phyloP scores from a whole-genome alignment of 2,113 vertebrate species.

The Mobula birostris region DNA sequence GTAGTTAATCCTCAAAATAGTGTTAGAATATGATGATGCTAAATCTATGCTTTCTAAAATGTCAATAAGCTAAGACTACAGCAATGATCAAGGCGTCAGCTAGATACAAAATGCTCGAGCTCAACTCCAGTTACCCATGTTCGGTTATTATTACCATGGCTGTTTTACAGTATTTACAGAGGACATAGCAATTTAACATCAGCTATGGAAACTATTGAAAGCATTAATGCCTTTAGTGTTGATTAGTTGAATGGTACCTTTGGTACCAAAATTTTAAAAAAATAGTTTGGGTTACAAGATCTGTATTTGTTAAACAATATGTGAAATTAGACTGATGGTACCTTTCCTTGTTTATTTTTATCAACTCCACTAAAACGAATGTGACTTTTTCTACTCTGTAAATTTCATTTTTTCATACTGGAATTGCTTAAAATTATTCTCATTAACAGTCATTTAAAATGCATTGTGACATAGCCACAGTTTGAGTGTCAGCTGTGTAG shows the following conservation, averaged over 20 bases:
- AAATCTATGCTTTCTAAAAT: not conserved
- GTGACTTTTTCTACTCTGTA: constrained; percentile 28
- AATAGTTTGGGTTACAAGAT: not conserved
- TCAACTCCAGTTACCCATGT: not conserved
- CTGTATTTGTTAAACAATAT: not conserved
- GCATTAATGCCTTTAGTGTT: constrained; percentile 10
- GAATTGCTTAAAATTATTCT: constrained; percentile 23
- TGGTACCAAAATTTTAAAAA: constrained; percentile 8
- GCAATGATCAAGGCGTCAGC: not conserved
- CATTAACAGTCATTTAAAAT: constrained; percentile 2
- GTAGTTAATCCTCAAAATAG: not conserved
- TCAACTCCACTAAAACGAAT: constrained; percentile 29
- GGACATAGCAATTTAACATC: not conserved
- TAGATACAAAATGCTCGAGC: not conserved
- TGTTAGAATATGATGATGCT: not conserved
- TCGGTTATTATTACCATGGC: not conserved
- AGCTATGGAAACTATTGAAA: not conserved
- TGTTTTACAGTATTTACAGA: not conserved
- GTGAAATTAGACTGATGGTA: not conserved
- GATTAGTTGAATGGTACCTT: not conserved
- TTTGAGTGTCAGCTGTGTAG: constrained; percentile 32
- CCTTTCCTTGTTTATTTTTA: constrained; percentile 17
- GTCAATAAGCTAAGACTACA: not conserved
- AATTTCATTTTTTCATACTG: constrained; percentile 34
- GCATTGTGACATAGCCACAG: constrained; percentile 24